A percentile compares a stretch with the other conserved stretches of the same genome.
Conservation (phyloP, 2,797 vertebrate species). For the Choloepus didactylus region DNA sequence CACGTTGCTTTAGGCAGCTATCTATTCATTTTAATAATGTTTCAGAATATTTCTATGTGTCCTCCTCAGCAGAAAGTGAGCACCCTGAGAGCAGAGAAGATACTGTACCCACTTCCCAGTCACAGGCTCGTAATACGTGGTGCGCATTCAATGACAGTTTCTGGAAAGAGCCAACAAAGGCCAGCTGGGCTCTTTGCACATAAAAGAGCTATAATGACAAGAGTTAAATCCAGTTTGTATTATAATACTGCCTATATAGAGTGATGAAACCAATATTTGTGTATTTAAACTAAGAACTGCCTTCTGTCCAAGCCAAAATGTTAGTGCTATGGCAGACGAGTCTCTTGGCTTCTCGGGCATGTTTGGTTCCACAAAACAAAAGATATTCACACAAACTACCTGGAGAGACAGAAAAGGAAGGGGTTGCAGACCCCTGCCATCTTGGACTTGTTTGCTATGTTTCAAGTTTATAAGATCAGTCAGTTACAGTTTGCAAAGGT, state of each 20-base stretch:
- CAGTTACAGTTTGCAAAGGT: constrained; percentile 65
- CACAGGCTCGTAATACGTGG: not conserved
- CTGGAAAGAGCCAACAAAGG: not conserved
- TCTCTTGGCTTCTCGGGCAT: not conserved
- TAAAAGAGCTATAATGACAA: not conserved
- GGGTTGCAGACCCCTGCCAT: not conserved
- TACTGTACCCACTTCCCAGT: not conserved
- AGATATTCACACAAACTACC: not conserved
- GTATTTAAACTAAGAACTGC: not conserved
- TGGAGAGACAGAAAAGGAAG: not conserved
- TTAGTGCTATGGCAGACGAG: not conserved
- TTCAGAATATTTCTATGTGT: constrained; percentile 19
- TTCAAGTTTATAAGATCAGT: constrained; percentile 69
- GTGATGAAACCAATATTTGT: not conserved
- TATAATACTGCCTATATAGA: not conserved
- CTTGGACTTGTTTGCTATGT: constrained; percentile 19
- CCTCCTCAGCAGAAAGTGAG: not conserved
- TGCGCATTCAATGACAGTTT: not conserved
- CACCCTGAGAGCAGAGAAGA: not conserved
- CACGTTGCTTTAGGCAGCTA: not conserved
- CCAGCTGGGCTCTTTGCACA: not conserved
- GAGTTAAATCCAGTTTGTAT: not conserved
- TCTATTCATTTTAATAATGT: not conserved
- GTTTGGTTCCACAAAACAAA: not conserved
- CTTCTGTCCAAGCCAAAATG: not conserved